Percentiles rank a stretch among this genome's conserved stretches.
Evolutionary conservation across 64 coral and sea anemone species (phyloP).

Genomic region (Pachyseris speciosa): DNA sequence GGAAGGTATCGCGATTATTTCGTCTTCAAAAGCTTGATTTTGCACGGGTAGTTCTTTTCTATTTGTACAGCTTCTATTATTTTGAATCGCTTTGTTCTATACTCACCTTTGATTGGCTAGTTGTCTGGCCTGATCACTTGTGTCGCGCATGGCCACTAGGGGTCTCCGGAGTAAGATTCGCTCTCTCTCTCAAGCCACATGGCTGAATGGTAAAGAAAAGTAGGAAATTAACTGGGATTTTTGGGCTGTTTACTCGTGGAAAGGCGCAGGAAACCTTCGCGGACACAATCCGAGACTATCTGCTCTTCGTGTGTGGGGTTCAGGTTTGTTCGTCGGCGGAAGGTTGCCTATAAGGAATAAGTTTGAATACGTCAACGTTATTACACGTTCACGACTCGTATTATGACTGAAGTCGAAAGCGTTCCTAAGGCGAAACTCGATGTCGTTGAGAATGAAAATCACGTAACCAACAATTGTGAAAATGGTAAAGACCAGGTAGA

Average conservation of each 20-base stretch:
- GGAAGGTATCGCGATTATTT: constrained; percentile 27
- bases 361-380: constrained; percentile 68
- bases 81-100: background rate
- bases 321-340: constrained; percentile 83
- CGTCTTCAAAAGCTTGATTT: constrained; percentile 24
- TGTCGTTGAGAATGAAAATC: constrained; percentile 55
- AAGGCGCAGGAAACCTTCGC: constrained; percentile 73
- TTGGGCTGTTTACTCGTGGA: constrained; percentile 31
- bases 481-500: constrained; percentile 29
- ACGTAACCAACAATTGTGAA: constrained; percentile 35
- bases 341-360: constrained; percentile 75
- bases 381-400: constrained; percentile 75
- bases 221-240: constrained; percentile 32
- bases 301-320: constrained; percentile 69
- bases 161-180: background rate
- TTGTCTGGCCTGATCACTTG: constrained; percentile 30
- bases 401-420: constrained; percentile 84
- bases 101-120: background rate
- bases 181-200: constrained; percentile 79
- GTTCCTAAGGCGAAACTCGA: constrained; percentile 63
- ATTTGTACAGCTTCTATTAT: constrained; percentile 31
- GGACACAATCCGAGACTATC: constrained; percentile 75
- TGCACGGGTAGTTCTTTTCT: background rate
- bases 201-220: constrained; percentile 73
- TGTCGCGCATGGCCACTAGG: constrained; percentile 62